Evolutionary conservation across 2,113 vertebrate genomes (phyloP).

Genomic region (Dromiciops gliroides): DNA sequence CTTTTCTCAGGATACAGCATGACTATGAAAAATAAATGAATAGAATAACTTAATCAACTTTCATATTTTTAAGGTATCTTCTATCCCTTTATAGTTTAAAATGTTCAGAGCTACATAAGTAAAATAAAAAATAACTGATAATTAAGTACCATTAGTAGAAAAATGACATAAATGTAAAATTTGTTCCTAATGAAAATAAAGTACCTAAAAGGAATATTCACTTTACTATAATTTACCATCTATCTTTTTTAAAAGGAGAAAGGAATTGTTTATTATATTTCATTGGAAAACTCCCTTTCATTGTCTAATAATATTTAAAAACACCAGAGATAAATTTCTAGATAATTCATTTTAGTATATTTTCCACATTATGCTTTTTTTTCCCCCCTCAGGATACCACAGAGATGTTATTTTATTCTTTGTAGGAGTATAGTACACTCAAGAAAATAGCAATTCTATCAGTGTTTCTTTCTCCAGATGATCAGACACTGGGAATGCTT

Average conservation of each 20-base stretch:
- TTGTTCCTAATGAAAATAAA: slow-evolving; percentile 62
- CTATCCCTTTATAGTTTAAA: background rate
- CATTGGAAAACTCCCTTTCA: slow-evolving; percentile 37
- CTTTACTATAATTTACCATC: slow-evolving; percentile 22
- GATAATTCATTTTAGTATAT: background rate
- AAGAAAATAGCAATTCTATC: slow-evolving; percentile 1
- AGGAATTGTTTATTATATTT: slow-evolving; percentile 17
- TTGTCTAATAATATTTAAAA: background rate
- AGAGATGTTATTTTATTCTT: slow-evolving; percentile 4
- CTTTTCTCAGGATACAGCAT: slow-evolving; percentile 15
- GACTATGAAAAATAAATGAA: slow-evolving; percentile 17
- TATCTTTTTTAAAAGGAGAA: slow-evolving; percentile 57
- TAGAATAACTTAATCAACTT: background rate
- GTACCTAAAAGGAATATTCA: slow-evolving; percentile 8
- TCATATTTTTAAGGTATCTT: background rate
- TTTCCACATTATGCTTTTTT: background rate
- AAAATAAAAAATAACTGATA: slow-evolving; percentile 7
- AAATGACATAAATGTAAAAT: slow-evolving; percentile 37
- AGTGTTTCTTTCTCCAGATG: background rate
- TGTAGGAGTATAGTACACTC: background rate
- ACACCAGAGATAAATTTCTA: background rate
- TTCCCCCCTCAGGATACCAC: slow-evolving; percentile 11
- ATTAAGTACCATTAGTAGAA: slow-evolving; percentile 46
- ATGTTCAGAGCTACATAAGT: background rate
- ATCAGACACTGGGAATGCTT: background rate